These are phyloP conservation scores for Eulithis prunata DNA, from an alignment of 2,888 invertebrate genomes.

Conservation along the genomic window DNA sequence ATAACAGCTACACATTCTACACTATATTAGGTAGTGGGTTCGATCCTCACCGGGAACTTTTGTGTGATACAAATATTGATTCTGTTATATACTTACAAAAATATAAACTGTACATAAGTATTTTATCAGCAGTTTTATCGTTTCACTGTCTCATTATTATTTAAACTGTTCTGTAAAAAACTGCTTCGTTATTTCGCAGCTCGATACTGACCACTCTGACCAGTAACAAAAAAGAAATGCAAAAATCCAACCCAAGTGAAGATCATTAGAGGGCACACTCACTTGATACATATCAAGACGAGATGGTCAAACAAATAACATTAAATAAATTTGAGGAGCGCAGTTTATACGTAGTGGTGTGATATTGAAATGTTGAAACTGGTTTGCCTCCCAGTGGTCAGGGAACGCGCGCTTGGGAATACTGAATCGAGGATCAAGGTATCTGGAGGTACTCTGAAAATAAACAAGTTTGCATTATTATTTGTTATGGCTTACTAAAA, in stretches of 20 bases:
- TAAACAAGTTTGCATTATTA: neutral
- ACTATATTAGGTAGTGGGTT: too few relatives aligned
- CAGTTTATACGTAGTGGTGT: slow-evolving; percentile 60
- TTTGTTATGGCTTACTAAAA: too few relatives aligned
- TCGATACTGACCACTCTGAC: neutral
- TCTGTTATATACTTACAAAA: too few relatives aligned
- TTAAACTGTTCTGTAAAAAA: neutral
- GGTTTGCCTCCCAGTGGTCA: slow-evolving; percentile 67
- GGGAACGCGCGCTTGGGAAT: slow-evolving; percentile 75
- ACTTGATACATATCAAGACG: slow-evolving; percentile 38
- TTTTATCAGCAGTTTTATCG: too few relatives aligned
- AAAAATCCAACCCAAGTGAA: slow-evolving; percentile 16
- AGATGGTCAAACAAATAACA: slow-evolving; percentile 45
- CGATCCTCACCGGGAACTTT: too few relatives aligned
- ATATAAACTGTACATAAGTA: too few relatives aligned
- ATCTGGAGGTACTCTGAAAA: slow-evolving; percentile 24
- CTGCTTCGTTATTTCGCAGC: slow-evolving; percentile 4
- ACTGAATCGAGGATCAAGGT: slow-evolving; percentile 64
- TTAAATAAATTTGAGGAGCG: slow-evolving; percentile 42
- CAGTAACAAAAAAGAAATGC: slow-evolving; percentile 14
- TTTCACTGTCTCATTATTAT: too few relatives aligned
- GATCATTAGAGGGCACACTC: slow-evolving; percentile 34
- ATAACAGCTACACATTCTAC: too few relatives aligned
- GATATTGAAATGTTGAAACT: slow-evolving; percentile 81
- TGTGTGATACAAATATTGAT: too few relatives aligned